These are phyloP conservation scores for Leptopilina drosophilae DNA, from an alignment of 2,888 invertebrate species.

Conservation along the genomic window DNA sequence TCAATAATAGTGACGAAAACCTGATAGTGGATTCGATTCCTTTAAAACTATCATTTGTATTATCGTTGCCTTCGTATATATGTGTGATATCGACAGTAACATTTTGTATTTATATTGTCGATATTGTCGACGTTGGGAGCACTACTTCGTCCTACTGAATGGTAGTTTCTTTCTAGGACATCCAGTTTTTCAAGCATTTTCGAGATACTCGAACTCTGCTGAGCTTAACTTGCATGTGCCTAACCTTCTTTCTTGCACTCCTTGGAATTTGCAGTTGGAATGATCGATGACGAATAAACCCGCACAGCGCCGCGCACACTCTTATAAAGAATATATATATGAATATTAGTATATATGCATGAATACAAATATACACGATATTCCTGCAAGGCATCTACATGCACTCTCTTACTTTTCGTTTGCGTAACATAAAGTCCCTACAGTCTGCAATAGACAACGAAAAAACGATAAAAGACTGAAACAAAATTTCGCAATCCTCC, in stretches of 20 bases:
- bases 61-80: too few species aligned
- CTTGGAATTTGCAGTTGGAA: slow-evolving; percentile 54
- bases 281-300: slow-evolving; percentile 50
- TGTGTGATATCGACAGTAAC: neutral
- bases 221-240: slow-evolving; percentile 53
- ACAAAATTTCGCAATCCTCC: slow-evolving; percentile 35
- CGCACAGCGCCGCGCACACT: slow-evolving; percentile 11
- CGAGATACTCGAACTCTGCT: slow-evolving; percentile 55
- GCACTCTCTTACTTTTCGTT: slow-evolving; percentile 38
- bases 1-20: neutral
- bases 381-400: slow-evolving; percentile 36
- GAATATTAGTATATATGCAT: neutral
- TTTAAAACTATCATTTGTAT: too few species aligned
- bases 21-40: too few species aligned
- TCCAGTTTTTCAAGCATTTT: slow-evolving; percentile 57
- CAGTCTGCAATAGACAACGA: slow-evolving; percentile 13
- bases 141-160: slow-evolving; percentile 54
- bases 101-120: neutral
- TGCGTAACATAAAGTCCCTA: slow-evolving; percentile 39
- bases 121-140: slow-evolving; percentile 5
- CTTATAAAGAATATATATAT: neutral
- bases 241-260: slow-evolving; percentile 55
- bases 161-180: slow-evolving; percentile 56
- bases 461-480: slow-evolving; percentile 36
- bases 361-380: neutral